phyloP scores from a whole-genome alignment of 1,140 invertebrate species.

The Hyphantria cunea region DNA sequence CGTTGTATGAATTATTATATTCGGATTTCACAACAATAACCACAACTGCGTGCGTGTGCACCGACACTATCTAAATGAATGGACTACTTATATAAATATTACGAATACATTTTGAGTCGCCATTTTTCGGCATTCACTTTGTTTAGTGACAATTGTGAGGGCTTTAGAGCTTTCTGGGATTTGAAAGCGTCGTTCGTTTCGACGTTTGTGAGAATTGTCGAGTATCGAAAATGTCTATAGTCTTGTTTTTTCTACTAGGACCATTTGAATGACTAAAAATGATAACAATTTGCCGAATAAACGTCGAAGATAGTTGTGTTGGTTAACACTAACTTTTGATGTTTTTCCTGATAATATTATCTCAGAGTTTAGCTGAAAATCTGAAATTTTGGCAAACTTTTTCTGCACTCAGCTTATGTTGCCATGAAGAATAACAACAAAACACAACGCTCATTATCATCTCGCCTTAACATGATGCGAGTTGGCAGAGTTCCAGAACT shows the following conservation, averaged over 20 bases:
- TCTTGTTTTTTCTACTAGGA: slow-evolving; percentile 21
- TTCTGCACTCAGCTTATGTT: not conserved
- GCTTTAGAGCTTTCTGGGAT: slow-evolving; percentile 37
- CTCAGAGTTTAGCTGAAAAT: too few relatives aligned
- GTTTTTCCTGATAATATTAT: too few relatives aligned
- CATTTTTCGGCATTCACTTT: slow-evolving; percentile 35
- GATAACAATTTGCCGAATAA: slow-evolving; percentile 21
- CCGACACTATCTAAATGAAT: too few relatives aligned
- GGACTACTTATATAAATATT: slow-evolving; percentile 5
- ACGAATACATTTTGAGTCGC: slow-evolving; percentile 4
- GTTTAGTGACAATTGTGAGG: slow-evolving; percentile 36
- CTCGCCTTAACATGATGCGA: slow-evolving; percentile 68
- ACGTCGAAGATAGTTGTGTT: slow-evolving; percentile 8
- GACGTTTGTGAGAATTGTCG: slow-evolving; percentile 32
- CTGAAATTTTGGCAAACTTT: slow-evolving; percentile 2
- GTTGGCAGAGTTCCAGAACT: slow-evolving; percentile 65
- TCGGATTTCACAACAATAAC: too few relatives aligned
- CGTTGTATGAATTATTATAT: too few relatives aligned
- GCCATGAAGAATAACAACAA: slow-evolving; percentile 37
- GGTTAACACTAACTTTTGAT: not conserved
- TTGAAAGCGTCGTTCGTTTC: slow-evolving; percentile 34
- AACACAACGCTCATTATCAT: slow-evolving; percentile 64
- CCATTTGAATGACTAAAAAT: slow-evolving; percentile 14
- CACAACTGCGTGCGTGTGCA: too few relatives aligned
- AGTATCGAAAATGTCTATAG: slow-evolving; percentile 37